These are phyloP conservation scores for Bombus huntii DNA, from an alignment of 1,140 invertebrate species.

Conservation along the genomic window DNA sequence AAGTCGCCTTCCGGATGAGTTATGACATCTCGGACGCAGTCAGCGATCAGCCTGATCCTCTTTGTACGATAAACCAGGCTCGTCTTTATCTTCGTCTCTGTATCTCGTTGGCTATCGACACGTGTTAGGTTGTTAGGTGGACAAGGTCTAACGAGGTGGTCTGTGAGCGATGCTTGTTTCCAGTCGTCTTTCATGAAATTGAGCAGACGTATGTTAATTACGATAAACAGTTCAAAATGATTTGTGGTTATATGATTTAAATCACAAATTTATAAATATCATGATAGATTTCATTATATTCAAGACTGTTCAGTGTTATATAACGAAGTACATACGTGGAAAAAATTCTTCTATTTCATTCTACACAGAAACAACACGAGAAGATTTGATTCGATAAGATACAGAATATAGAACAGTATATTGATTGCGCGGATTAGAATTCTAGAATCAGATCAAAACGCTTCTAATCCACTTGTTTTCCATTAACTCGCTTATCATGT, in stretches of 20 bases:
- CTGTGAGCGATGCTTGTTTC: not conserved
- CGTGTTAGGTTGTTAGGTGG: not conserved
- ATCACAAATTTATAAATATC: no score
- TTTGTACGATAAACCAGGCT: slow-evolving; percentile 31
- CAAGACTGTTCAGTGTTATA: no score
- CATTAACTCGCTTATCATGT: not conserved
- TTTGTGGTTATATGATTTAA: no score
- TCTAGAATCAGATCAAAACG: no score
- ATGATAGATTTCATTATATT: no score
- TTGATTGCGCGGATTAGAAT: no score
- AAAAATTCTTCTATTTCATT: not conserved
- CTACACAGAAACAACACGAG: not conserved
- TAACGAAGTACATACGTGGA: no score
- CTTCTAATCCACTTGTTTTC: not conserved
- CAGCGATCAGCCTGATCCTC: not conserved
- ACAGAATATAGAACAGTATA: no score
- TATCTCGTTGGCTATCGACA: not conserved
- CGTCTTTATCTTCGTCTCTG: not conserved
- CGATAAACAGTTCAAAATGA: no score
- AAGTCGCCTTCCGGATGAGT: slow-evolving; percentile 47
- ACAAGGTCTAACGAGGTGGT: not conserved
- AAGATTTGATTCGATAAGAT: no score
- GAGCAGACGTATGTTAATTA: not conserved
- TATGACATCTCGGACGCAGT: slow-evolving; percentile 39
- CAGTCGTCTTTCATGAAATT: not conserved